These are phyloP conservation scores for Oplegnathus fasciatus DNA, from an alignment of 2,113 vertebrate genomes.

Conservation along the genomic window DNA sequence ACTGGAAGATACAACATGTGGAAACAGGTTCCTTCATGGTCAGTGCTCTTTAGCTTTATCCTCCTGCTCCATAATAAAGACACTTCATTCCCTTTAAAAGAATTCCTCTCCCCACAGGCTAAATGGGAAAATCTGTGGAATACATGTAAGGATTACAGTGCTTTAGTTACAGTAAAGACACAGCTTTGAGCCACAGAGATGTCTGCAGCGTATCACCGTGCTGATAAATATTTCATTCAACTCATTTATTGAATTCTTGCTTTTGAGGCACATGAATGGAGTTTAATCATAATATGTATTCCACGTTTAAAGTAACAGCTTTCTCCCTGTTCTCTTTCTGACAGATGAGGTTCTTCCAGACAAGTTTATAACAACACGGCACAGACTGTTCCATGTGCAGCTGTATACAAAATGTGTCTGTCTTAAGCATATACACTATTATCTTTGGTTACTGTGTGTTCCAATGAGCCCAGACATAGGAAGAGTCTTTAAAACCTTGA, in stretches of 20 bases:
- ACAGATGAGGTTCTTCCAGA: not conserved
- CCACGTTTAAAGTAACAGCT: not conserved
- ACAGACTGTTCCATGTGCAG: not conserved
- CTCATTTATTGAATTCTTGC: constrained; percentile 8
- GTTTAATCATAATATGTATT: not conserved
- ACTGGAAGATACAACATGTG: not conserved
- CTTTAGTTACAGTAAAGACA: constrained; percentile 26
- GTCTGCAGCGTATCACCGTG: not conserved
- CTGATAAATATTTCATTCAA: constrained; percentile 24
- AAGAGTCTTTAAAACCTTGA: not conserved
- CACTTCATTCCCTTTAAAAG: not conserved
- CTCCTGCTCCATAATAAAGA: constrained; percentile 26
- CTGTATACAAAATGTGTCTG: not conserved
- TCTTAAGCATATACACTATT: not conserved
- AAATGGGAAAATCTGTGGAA: constrained; percentile 3
- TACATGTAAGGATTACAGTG: constrained; percentile 8
- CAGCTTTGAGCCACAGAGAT: not conserved
- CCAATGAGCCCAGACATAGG: not conserved
- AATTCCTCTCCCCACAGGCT: not conserved
- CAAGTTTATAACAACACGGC: not conserved
- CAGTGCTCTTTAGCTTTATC: constrained; percentile 14
- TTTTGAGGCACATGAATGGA: not conserved
- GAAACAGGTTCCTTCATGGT: constrained; percentile 17
- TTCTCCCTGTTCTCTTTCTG: not conserved
- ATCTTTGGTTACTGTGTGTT: no score